Evolutionary conservation across 2,888 invertebrate genomes (phyloP), one percentile per base, ranked within the genome.

Genomic region (Trilocha varians): DNA sequence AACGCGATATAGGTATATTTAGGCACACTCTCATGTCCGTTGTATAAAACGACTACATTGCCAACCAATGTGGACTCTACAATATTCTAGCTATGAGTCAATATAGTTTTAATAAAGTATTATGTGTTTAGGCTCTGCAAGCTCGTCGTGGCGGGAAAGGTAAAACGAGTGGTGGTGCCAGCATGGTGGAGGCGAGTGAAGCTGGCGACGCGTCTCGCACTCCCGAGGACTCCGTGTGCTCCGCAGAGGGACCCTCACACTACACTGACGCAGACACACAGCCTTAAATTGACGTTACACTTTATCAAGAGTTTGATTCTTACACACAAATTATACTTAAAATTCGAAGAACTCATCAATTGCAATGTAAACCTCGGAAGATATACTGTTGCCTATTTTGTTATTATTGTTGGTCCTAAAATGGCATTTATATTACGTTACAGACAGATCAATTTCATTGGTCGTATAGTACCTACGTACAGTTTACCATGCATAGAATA

Each of bases 221-320:
- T 13, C 95, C 95, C 9, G 96, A 96, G 75, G 96, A 96, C 78
- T 95, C 95, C 1, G 94, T 95, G 35, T 96, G 95, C 78, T 95
- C 95, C 59, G 91, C 90, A 53, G 96, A 96, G 78, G 96, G 94
- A 2, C 92, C 93, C 46, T 91, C 91, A 49, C 91, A 88, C 60
- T 87, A 88, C 66, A 89, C 89, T 35, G 88, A 88, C 53, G 89
- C 87, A 44, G 85, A 89, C 56, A 78, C 83, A 46, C 79, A 78
- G 41, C 78, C 84, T 64, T 85, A 76, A 79, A 17, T 37, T n/a
- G 6, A 9, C 32, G 25, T 13, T 18, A 8, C 3, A 17, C 25
- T 37, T 37, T 18, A 18, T 14, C 17, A 16, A 14, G 18, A 25
- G 25, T 37, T 13, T 37, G 16, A 13, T 18, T 32, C 32, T 15